Conservation (phyloP, 2,113 vertebrate species). For the Amphilophus citrinellus region DNA sequence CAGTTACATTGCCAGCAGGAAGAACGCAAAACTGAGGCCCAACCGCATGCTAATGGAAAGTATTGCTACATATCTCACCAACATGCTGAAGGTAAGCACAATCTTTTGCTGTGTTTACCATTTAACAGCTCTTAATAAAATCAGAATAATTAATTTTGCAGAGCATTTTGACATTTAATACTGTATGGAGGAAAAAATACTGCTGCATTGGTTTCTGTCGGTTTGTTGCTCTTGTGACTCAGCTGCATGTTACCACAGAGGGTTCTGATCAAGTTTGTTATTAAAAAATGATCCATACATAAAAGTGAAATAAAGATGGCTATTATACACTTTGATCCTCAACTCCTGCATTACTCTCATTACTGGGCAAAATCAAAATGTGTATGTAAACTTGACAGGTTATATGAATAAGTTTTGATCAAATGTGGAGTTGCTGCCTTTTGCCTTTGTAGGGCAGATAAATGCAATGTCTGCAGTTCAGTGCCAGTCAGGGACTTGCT, state of each 20-base stretch:
- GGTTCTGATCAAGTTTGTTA: no score
- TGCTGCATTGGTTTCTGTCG: not conserved
- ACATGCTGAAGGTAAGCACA: constrained; percentile 88
- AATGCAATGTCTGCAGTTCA: no score
- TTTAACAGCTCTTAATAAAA: not conserved
- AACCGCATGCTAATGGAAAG: constrained; percentile 87
- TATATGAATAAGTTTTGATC: no score
- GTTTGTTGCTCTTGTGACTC: no score
- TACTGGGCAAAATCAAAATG: not conserved
- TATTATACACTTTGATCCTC: not conserved
- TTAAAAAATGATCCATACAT: no score
- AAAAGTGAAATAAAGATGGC: not conserved
- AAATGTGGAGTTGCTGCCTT: no score
- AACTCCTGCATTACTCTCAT: not conserved
- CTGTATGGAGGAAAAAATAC: not conserved
- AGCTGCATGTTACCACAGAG: no score
- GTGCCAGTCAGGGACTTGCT: no score
- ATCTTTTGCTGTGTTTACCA: not conserved
- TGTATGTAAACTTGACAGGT: not conserved
- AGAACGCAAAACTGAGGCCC: constrained; percentile 83
- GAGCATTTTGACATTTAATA: no score
- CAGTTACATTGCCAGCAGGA: constrained; percentile 90
- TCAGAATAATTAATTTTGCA: not conserved
- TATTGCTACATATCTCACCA: constrained; percentile 88
- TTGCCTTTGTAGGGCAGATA: no score